Conservation (phyloP, 2,797 vertebrate species). For the Thunnus albacares region DNA sequence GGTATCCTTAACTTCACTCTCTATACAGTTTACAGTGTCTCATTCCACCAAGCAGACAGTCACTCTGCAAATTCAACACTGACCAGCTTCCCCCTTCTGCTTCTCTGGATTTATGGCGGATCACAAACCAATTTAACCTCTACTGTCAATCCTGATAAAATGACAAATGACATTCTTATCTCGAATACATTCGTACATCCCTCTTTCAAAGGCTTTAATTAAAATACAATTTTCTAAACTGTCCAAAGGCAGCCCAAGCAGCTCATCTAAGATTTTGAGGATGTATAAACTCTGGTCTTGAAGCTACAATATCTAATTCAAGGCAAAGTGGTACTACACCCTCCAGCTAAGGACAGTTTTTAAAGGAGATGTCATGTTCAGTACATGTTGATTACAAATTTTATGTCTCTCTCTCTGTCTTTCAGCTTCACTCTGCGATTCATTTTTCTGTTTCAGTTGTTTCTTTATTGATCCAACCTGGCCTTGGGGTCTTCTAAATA, state of each 20-base stretch:
- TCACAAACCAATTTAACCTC: conserved; percentile 4
- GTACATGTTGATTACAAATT: conserved; percentile 35
- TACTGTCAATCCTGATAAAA: neutral
- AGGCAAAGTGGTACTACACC: conserved; percentile 36
- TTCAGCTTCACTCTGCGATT: conserved; percentile 6
- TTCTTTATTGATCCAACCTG: conserved; percentile 51
- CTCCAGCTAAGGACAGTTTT: conserved; percentile 53
- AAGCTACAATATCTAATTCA: conserved; percentile 51
- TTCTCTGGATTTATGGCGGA: conserved; percentile 1
- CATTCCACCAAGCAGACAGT: neutral
- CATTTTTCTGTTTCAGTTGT: conserved; percentile 41
- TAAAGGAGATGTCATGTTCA: conserved; percentile 55
- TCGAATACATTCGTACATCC: conserved; percentile 5
- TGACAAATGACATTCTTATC: conserved; percentile 11
- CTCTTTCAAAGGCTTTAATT: neutral
- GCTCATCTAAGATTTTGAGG: conserved; percentile 16
- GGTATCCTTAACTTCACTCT: neutral
- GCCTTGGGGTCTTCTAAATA: conserved; percentile 43
- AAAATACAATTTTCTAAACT: neutral
- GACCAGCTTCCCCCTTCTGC: neutral
- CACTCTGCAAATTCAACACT: neutral
- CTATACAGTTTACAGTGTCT: neutral
- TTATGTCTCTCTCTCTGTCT: conserved; percentile 27
- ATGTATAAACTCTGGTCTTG: conserved; percentile 12
- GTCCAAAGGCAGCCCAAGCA: neutral